Evolutionary conservation across 1,140 invertebrate species (phyloP).

Genomic region (Gryon sp.): DNA sequence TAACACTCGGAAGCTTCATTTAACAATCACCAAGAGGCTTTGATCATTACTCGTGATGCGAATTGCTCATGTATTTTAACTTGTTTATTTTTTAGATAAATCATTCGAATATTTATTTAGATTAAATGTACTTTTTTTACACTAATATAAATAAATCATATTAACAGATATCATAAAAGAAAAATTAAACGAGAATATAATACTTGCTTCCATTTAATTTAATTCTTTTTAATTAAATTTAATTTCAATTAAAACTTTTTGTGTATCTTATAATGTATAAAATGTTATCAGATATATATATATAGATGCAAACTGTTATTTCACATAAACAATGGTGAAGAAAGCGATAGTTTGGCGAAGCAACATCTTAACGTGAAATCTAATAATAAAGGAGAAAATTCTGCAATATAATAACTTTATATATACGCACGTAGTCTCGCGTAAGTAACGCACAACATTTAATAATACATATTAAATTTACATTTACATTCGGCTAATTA

Average conservation of each 20-base stretch:
- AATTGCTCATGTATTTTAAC: conserved; percentile 36
- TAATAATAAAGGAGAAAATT: not conserved
- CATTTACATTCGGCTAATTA: conserved; percentile 42
- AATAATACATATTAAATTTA: conserved; percentile 39
- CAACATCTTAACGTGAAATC: too few species aligned
- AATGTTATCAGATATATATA: too few species aligned
- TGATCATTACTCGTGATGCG: conserved; percentile 18
- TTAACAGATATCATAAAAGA: too few species aligned
- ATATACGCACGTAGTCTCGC: too few species aligned
- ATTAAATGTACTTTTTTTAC: not conserved
- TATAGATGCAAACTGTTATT: too few species aligned
- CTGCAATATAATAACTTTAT: not conserved
- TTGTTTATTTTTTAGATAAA: conserved; percentile 19
- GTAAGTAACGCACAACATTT: conserved; percentile 8
- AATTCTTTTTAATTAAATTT: too few species aligned
- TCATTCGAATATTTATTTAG: conserved; percentile 9
- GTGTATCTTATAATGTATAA: too few species aligned
- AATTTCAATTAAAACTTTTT: too few species aligned
- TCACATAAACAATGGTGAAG: too few species aligned
- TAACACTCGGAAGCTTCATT: conserved; percentile 33
- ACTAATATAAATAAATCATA: not conserved
- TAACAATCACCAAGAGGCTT: conserved; percentile 28
- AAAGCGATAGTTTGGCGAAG: too few species aligned
- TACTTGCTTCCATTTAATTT: too few species aligned
- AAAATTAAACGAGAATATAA: too few species aligned